Percentiles rank a stretch among this genome's conserved stretches.
Conservation (phyloP, 2,797 vertebrate genomes). For the Anas bernieri region DNA sequence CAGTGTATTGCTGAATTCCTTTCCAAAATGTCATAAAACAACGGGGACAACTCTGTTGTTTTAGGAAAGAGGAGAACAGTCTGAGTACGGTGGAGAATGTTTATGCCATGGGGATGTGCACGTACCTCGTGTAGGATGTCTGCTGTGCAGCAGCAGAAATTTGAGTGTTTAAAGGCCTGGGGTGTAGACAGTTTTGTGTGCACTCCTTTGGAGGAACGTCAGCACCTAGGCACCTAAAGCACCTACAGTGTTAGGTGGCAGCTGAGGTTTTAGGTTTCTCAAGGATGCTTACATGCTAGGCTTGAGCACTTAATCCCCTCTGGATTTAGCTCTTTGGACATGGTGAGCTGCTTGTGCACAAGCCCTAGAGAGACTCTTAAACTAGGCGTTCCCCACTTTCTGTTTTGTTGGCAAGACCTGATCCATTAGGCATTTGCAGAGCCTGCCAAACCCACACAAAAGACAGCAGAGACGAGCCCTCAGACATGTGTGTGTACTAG, state of each 20-base stretch:
- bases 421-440: conserved; percentile 22
- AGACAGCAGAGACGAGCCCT: conserved; percentile 47
- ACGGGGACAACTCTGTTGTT: neutral
- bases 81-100: neutral
- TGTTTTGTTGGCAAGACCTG: conserved; percentile 31
- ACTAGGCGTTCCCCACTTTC: conserved; percentile 30
- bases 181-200: neutral
- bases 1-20: neutral
- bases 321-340: conserved; percentile 23
- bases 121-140: conserved; percentile 2
- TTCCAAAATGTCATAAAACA: neutral
- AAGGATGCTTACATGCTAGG: conserved; percentile 16
- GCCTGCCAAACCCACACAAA: conserved; percentile 67
- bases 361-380: conserved; percentile 17
- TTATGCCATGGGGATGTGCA: conserved; percentile 37
- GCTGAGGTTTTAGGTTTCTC: conserved; percentile 60
- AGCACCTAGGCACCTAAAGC: neutral
- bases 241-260: conserved; percentile 25
- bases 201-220: neutral
- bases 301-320: conserved; percentile 49
- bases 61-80: neutral
- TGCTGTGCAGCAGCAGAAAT: neutral
- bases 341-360: conserved; percentile 30
- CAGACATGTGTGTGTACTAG: conserved; percentile 30
- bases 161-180: neutral